phyloP scores from a whole-genome alignment of 2,113 vertebrate genomes.

The Arenaria interpres region DNA sequence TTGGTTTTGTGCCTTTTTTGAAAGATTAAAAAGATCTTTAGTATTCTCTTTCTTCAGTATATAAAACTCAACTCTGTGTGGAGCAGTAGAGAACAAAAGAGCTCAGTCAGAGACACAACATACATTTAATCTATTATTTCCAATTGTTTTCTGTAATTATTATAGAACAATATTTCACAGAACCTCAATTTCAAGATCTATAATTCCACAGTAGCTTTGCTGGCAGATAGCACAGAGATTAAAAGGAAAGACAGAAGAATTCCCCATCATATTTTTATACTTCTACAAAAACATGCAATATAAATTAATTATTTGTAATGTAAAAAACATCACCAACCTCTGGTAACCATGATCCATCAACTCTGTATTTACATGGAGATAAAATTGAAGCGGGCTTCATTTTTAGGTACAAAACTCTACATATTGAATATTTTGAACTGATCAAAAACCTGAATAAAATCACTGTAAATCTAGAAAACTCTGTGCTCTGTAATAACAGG shows the following conservation, averaged over 20 bases:
- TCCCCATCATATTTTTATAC: rapidly evolving
- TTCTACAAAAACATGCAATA: neutral
- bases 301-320: neutral
- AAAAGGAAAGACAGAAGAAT: neutral
- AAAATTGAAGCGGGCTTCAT: neutral
- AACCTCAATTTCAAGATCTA: neutral
- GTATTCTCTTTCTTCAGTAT: neutral
- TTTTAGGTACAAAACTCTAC: neutral
- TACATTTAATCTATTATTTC: neutral
- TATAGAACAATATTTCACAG: neutral
- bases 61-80: neutral
- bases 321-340: neutral
- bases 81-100: neutral
- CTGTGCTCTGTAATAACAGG: neutral
- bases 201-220: neutral
- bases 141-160: neutral
- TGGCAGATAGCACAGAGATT: neutral
- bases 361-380: neutral
- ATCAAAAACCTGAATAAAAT: neutral
- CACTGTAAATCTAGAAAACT: neutral
- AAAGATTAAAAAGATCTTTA: neutral
- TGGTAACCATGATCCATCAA: neutral
- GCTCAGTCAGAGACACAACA: neutral
- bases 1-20: neutral
- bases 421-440: neutral